A percentile compares a stretch with the other conserved stretches of the same genome.
phyloP scores from a whole-genome alignment of 2,113 vertebrate genomes.

The Myotis brandtii region DNA sequence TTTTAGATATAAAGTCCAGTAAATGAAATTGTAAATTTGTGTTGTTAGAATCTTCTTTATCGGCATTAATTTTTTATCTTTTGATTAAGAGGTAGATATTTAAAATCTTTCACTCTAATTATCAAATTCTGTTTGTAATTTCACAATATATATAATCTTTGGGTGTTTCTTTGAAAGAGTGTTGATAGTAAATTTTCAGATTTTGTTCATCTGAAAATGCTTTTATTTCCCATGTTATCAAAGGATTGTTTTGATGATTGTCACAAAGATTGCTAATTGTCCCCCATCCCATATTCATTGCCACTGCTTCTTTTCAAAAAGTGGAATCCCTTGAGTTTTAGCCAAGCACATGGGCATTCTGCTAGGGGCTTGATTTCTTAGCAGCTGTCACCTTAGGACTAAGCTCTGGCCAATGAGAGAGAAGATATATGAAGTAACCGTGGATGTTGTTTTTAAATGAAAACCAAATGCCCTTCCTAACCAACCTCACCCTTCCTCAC shows the following conservation, averaged over 20 bases:
- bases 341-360: neutral
- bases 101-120: neutral
- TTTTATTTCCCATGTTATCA: neutral
- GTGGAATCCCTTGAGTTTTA: neutral
- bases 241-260: neutral
- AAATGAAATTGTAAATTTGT: neutral
- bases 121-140: neutral
- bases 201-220: neutral
- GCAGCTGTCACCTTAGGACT: neutral
- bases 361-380: neutral
- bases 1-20: neutral
- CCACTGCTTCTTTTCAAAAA: neutral
- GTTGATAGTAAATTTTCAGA: neutral
- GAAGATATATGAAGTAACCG: neutral
- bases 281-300: rapidly evolving
- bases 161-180: neutral
- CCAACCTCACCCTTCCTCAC: neutral
- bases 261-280: neutral
- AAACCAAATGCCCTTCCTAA: neutral
- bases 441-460: neutral
- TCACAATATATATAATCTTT: neutral
- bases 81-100: neutral
- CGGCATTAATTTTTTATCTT: neutral
- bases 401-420: neutral
- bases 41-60: neutral